A percentile compares a stretch with the other conserved stretches of the same genome.
phyloP scores from a whole-genome alignment of 2,797 vertebrate species.

The Pseudomugil tenellus region DNA sequence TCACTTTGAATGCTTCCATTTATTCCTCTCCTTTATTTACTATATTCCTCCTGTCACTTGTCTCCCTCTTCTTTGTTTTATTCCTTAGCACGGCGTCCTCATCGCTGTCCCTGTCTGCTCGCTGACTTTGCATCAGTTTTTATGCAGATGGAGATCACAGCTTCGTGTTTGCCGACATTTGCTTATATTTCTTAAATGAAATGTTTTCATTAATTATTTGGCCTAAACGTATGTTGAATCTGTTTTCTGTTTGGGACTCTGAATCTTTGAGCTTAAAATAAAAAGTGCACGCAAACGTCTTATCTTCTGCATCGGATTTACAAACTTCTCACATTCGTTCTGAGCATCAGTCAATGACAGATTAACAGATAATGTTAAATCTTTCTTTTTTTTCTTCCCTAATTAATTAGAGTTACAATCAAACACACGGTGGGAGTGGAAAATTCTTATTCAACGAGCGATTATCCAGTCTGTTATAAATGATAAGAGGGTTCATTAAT shows the following conservation, averaged over 20 bases:
- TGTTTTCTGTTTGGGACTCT: not conserved
- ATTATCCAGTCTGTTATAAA: slow-evolving; percentile 70
- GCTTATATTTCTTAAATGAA: not conserved
- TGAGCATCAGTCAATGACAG: slow-evolving; percentile 58
- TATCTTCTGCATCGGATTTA: slow-evolving; percentile 34
- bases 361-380: slow-evolving; percentile 58
- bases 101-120: not conserved
- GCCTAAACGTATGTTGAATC: not conserved
- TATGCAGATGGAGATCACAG: not conserved
- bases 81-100: not conserved
- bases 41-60: not conserved
- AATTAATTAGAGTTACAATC: slow-evolving; percentile 74
- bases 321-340: slow-evolving; percentile 48
- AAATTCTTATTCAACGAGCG: slow-evolving; percentile 62
- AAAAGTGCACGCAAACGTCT: not conserved
- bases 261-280: not conserved
- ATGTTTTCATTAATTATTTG: not conserved
- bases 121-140: not conserved
- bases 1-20: slow-evolving; percentile 38
- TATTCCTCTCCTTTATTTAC: slow-evolving; percentile 2
- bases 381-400: slow-evolving; percentile 45
- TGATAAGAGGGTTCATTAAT: slow-evolving; percentile 75
- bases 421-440: slow-evolving; percentile 60
- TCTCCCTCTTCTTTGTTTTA: not conserved
- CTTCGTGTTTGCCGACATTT: not conserved